Evolutionary conservation across 2,113 vertebrate species (phyloP).

Genomic region (Cygnus atratus): DNA sequence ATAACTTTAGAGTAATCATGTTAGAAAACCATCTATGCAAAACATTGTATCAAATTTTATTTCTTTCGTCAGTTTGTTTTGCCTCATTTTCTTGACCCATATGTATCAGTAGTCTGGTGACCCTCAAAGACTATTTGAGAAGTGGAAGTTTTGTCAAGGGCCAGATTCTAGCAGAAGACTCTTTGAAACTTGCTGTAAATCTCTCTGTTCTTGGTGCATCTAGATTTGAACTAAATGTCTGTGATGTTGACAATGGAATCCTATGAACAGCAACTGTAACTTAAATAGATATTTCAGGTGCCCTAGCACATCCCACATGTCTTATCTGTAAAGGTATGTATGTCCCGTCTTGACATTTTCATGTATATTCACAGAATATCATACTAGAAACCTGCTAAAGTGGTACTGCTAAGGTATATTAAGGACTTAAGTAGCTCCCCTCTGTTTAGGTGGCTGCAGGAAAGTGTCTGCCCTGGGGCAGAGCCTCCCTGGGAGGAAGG

Average conservation of each 20-base stretch:
- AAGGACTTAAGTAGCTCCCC: neutral
- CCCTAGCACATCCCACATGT: too few relatives aligned
- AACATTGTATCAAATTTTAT: slow-evolving; percentile 42
- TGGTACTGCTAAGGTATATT: neutral
- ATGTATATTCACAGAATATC: neutral
- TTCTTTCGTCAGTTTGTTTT: slow-evolving; percentile 54
- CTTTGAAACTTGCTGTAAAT: slow-evolving; percentile 71
- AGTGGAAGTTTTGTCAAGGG: slow-evolving; percentile 52
- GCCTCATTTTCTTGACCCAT: neutral
- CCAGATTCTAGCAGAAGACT: slow-evolving; percentile 65
- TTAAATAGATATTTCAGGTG: too few relatives aligned
- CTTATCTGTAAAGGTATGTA: too few relatives aligned
- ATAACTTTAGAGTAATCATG: neutral
- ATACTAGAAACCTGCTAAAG: neutral
- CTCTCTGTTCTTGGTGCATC: slow-evolving; percentile 42
- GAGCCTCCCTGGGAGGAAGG: neutral
- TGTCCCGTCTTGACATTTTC: too few relatives aligned
- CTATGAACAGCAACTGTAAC: too few relatives aligned
- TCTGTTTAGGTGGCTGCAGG: neutral
- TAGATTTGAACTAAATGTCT: too few relatives aligned
- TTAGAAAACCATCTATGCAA: slow-evolving; percentile 8
- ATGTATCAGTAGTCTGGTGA: slow-evolving; percentile 66
- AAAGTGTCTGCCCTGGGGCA: neutral
- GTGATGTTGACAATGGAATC: too few relatives aligned
- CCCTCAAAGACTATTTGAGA: slow-evolving; percentile 63